These are phyloP conservation scores for Chelonus formosanus DNA, from an alignment of 2,888 invertebrate genomes.

Conservation along the genomic window DNA sequence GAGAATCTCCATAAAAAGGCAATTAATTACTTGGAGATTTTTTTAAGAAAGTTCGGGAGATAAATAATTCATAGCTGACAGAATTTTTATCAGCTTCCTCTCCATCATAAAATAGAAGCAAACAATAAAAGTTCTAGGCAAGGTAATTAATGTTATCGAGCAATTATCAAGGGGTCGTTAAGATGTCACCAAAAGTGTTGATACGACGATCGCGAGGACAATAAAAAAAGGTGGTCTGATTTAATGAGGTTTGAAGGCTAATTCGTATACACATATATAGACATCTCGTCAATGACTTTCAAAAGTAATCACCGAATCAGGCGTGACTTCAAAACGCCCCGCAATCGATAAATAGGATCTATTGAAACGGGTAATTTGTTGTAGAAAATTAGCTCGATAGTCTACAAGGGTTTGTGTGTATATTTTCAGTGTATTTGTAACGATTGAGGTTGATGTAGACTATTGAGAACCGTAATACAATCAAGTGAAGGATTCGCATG, in stretches of 20 bases:
- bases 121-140: neutral
- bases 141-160: conserved; percentile 10
- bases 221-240: conserved; percentile 1
- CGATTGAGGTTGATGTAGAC: neutral
- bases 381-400: conserved; percentile 4
- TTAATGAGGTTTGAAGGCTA: conserved; percentile 11
- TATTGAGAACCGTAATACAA: conserved; percentile 2
- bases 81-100: too few species aligned
- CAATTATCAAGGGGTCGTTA: conserved; percentile 11
- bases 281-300: conserved; percentile 13
- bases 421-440: neutral
- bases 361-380: conserved; percentile 15
- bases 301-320: neutral
- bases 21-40: too few species aligned
- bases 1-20: too few species aligned
- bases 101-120: too few species aligned
- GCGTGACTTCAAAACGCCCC: neutral
- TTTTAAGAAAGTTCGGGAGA: too few species aligned
- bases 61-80: too few species aligned
- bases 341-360: conserved; percentile 10
- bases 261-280: neutral
- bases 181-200: conserved; percentile 6
- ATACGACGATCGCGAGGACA: conserved; percentile 5
- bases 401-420: too few species aligned
- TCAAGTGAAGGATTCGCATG: conserved; percentile 7